Base-by-base conservation (phyloP, 2,113 vertebrate species). In the Melanostigma gelatinosum region DNA sequence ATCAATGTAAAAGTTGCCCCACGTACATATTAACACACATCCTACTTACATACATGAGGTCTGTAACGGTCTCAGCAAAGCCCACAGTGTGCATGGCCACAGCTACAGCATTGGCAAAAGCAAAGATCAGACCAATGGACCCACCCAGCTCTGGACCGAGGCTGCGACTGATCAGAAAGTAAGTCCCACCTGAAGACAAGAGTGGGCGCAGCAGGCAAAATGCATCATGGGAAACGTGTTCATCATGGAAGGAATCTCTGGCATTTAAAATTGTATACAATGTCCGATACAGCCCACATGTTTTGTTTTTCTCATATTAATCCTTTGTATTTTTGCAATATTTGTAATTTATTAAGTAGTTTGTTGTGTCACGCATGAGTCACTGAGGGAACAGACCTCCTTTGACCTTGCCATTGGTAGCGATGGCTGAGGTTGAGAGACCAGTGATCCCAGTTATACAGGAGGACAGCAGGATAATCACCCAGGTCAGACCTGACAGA, bases 51-150 rank as follows among this genome's bases (percentile, higher is more conserved):
- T 93, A 87, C 85, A 99, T 93, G 66, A 99, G 94, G 52, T 96
- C 97, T 12, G 94, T 90, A 1, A 99, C 97, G 0, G 98, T 99
- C 91, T 99, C 98, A 0, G 98, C 97, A 0, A 99, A 99, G 79
- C 98, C 98, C 80, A 99, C 97, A 0, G 98, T 99, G 93, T 99
- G 98, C 98, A 99, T 99, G 83, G 98, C 96, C 66, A 99, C 98
- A 0, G 97, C 98, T 48, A 99, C 97, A 0, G 98, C 97, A 0
- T 99, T 99, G 2, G 98, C 98, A 0, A 99, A 99, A 44, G 98
- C 97, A 12, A 99, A 99, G 85, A 99, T 99, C 57, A 99, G 95
- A 55, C 98, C 98, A 0, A 99, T 99, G 83, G 98, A 98, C 40
- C 98, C 98, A 0, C 98, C 98, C 4, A 99, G 95, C 90, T 99